Percentiles rank a stretch among this genome's conserved stretches.
Conservation (phyloP, 1,140 invertebrate genomes). For the Calycopis cecrops region DNA sequence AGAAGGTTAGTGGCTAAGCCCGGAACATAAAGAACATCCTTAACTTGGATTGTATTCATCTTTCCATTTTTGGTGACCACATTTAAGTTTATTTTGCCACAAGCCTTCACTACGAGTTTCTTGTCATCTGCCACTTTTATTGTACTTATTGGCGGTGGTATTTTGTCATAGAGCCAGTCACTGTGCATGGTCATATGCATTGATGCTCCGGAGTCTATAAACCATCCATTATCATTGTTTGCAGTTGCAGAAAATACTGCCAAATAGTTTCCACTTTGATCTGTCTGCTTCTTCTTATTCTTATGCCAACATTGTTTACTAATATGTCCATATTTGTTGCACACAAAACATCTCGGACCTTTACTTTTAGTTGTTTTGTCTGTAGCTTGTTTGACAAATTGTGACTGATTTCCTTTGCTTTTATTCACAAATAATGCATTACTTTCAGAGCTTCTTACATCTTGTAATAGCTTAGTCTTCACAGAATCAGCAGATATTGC, state of each 20-base stretch:
- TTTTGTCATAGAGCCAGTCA: too few species aligned
- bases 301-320: constrained; percentile 18
- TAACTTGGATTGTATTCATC: constrained; percentile 19
- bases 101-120: constrained; percentile 20
- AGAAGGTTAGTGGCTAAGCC: constrained; percentile 36
- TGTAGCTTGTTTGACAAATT: constrained; percentile 12
- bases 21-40: constrained; percentile 40
- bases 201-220: too few species aligned
- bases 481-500: constrained; percentile 18
- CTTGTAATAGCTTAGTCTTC: constrained; percentile 21
- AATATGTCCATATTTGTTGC: too few species aligned
- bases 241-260: too few species aligned
- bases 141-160: constrained; percentile 16
- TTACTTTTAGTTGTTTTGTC: constrained; percentile 15
- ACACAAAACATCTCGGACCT: constrained; percentile 23
- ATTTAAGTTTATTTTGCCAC: constrained; percentile 27
- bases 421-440: constrained; percentile 13
- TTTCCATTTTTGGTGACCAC: constrained; percentile 21
- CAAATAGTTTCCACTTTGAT: too few species aligned
- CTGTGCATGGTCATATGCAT: too few species aligned
- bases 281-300: too few species aligned
- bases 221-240: too few species aligned
- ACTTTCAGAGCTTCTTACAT: constrained; percentile 14
- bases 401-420: neutral
- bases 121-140: constrained; percentile 34